Evolutionary conservation across 2,888 invertebrate species (phyloP).

Genomic region (Agrotis segetum): DNA sequence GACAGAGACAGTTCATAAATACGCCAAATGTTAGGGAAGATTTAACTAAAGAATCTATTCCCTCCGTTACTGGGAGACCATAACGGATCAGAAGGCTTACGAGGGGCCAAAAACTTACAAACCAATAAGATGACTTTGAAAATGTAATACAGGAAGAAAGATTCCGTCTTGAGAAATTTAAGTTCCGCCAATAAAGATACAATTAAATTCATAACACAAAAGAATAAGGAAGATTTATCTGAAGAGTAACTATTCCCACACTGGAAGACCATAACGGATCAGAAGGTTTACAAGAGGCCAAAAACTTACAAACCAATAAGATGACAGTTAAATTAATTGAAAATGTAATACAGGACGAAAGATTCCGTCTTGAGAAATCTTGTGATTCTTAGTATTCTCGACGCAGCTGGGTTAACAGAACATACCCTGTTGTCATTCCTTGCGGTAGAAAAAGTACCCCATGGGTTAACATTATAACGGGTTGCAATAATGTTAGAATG

Average conservation of each 20-base stretch:
- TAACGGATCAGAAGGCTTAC: constrained; percentile 5
- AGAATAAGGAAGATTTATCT: too few relatives aligned
- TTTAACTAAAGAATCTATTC: background rate
- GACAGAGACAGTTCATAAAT: background rate
- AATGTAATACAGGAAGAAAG: background rate
- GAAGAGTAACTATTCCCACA: constrained; percentile 5
- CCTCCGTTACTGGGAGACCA: constrained; percentile 21
- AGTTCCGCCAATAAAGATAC: too few relatives aligned
- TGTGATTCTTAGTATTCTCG: constrained; percentile 40
- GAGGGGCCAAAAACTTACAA: background rate
- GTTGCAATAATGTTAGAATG: background rate
- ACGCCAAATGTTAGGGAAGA: too few relatives aligned
- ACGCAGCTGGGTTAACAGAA: constrained; percentile 34
- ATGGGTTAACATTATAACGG: constrained; percentile 8
- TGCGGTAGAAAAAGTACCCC: background rate
- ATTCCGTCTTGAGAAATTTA: background rate
- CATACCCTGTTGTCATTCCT: constrained; percentile 1
- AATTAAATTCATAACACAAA: too few relatives aligned
- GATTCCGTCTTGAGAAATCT: background rate
- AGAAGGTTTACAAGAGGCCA: background rate
- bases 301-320: background rate
- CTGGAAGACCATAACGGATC: constrained; percentile 16
- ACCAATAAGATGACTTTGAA: background rate
- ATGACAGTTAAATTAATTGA: too few relatives aligned
- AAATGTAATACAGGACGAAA: background rate